These are phyloP conservation scores for Leptodactylus fallax DNA, from an alignment of 2,797 vertebrate genomes.

Conservation along the genomic window DNA sequence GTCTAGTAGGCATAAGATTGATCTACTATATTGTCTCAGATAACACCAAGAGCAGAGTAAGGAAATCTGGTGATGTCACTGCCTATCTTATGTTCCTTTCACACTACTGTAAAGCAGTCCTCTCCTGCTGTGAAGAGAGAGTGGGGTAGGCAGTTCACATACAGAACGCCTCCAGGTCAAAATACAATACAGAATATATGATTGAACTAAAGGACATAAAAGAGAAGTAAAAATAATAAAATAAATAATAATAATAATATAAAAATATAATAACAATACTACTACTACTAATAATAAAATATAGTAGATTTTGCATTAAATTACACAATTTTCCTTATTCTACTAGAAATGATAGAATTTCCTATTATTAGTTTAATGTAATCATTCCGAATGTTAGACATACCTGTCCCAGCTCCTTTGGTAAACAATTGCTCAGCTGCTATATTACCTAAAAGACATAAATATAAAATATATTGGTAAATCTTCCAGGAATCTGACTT, in stretches of 20 bases:
- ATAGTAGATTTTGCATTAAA: too few species aligned
- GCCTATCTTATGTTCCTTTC: too few species aligned
- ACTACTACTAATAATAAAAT: too few species aligned
- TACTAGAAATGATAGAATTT: not conserved
- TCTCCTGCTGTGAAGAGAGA: too few species aligned
- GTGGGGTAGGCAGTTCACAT: not conserved
- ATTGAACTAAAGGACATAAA: not conserved
- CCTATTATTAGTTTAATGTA: not conserved
- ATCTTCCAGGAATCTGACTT: not conserved
- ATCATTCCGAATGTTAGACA: not conserved
- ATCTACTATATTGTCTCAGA: too few species aligned
- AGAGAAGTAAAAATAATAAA: not conserved
- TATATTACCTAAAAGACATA: slow-evolving; percentile 1
- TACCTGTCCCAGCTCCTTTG: slow-evolving; percentile 8
- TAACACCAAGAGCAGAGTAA: too few species aligned
- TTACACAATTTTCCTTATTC: too few species aligned
- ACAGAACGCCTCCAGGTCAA: not conserved
- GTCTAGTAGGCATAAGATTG: too few species aligned
- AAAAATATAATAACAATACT: too few species aligned
- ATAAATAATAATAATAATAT: too few species aligned
- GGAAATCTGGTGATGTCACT: too few species aligned
- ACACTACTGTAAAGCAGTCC: not conserved
- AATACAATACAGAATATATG: not conserved
- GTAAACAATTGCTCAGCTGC: not conserved
- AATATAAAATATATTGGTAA: not conserved